A percentile compares a stretch with the other conserved stretches of the same genome.
phyloP scores from a whole-genome alignment of 2,113 vertebrate genomes.

The Dasyprocta punctata region DNA sequence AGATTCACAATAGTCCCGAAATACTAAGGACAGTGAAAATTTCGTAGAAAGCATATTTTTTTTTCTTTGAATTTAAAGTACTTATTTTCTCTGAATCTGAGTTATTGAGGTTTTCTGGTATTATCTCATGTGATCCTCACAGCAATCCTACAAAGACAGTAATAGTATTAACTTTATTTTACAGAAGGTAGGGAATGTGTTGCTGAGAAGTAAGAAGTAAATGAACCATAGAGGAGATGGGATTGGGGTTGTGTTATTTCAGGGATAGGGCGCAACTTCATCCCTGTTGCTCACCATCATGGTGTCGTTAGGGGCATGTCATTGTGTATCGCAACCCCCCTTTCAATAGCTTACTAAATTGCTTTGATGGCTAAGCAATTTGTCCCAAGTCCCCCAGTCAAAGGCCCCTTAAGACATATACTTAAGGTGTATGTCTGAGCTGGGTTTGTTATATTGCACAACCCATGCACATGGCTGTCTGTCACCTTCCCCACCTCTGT shows the following conservation, averaged over 20 bases:
- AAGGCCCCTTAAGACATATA: no score
- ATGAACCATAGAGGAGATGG: no score
- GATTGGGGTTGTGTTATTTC: neutral
- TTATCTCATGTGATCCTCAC: neutral
- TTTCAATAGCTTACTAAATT: neutral
- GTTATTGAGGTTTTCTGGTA: neutral
- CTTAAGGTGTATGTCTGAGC: neutral
- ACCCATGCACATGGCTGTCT: neutral
- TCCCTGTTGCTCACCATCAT: neutral
- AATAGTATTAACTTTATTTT: neutral
- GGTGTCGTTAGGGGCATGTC: no score
- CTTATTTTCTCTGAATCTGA: neutral
- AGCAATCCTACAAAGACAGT: neutral
- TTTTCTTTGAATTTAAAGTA: neutral
- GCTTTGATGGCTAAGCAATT: neutral
- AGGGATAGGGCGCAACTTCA: neutral
- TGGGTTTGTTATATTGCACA: neutral
- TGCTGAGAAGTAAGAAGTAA: constrained; percentile 6
- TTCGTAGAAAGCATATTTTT: neutral
- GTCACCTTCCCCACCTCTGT: rapidly evolving
- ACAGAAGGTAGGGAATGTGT: neutral
- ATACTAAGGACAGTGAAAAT: neutral
- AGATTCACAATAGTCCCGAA: neutral
- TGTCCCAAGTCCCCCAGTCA: neutral
- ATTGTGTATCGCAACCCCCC: neutral